Evolutionary conservation across 2,113 vertebrate genomes (phyloP).

Genomic region (Lepidothrix coronata): DNA sequence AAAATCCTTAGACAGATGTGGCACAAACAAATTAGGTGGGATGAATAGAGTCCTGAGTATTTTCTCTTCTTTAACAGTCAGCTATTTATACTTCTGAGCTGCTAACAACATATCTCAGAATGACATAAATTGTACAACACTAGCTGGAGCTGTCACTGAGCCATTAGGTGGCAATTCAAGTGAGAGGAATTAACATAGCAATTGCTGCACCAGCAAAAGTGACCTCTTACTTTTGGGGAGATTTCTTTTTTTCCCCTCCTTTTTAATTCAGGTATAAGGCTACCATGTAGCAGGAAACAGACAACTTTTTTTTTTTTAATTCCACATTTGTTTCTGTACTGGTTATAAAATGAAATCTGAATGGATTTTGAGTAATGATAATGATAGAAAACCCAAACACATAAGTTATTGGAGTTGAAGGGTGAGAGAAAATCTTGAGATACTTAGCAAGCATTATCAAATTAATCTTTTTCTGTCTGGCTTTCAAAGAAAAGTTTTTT

Average conservation of each 20-base stretch:
- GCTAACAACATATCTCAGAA: neutral
- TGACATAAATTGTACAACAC: neutral
- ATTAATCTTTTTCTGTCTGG: neutral
- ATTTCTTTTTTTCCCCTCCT: fast-evolving
- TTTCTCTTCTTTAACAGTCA: neutral
- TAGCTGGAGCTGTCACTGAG: neutral
- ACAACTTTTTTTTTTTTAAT: neutral
- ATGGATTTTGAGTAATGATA: neutral
- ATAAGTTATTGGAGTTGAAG: neutral
- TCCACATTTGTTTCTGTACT: neutral
- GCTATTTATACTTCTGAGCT: neutral
- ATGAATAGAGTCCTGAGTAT: neutral
- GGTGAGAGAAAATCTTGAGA: neutral
- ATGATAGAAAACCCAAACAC: neutral
- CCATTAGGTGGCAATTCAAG: neutral
- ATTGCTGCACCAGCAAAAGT: neutral
- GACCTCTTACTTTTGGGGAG: neutral
- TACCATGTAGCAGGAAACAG: neutral
- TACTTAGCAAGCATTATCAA: neutral
- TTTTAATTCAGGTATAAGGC: neutral
- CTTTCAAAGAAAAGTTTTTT: neutral
- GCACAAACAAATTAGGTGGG: neutral
- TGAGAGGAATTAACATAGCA: neutral
- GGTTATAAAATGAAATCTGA: neutral
- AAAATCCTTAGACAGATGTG: neutral